Evolutionary conservation across 2,888 invertebrate species (phyloP).

Genomic region (Pseudolycoriella hygida): DNA sequence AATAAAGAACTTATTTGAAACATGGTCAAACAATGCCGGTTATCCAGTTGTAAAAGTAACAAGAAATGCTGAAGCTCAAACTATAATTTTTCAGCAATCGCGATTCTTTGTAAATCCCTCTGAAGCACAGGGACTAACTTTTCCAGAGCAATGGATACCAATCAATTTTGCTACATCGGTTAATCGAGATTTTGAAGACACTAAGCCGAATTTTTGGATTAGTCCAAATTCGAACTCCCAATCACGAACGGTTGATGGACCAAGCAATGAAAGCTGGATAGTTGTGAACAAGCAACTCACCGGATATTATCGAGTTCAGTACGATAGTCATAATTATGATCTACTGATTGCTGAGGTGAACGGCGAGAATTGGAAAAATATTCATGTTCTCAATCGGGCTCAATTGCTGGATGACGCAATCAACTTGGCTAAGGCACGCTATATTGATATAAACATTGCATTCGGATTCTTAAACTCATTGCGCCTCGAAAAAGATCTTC

Average conservation of each 20-base stretch:
- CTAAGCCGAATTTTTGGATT: slow-evolving; percentile 34
- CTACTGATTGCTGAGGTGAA: slow-evolving; percentile 32
- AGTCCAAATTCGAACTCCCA: slow-evolving; percentile 12
- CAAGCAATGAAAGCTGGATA: slow-evolving; percentile 33
- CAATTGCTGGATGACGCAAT: slow-evolving; percentile 54
- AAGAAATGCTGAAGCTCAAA: slow-evolving; percentile 25
- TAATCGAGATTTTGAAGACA: slow-evolving; percentile 30
- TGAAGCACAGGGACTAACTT: neutral
- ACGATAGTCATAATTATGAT: slow-evolving; percentile 42
- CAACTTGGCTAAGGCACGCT: slow-evolving; percentile 37
- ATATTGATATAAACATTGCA: slow-evolving; percentile 32
- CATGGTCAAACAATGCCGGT: slow-evolving; percentile 58
- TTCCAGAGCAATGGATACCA: slow-evolving; percentile 31
- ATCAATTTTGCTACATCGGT: slow-evolving; percentile 33
- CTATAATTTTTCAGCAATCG: neutral
- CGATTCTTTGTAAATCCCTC: neutral
- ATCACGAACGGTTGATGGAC: neutral
- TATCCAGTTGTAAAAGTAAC: slow-evolving; percentile 49
- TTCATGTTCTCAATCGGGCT: slow-evolving; percentile 46
- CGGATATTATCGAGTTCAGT: slow-evolving; percentile 48
- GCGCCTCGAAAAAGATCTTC: slow-evolving; percentile 31
- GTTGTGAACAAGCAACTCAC: slow-evolving; percentile 40
- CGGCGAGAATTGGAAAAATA: slow-evolving; percentile 23
- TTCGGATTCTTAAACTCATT: slow-evolving; percentile 42
- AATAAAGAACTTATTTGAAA: slow-evolving; percentile 43